phyloP scores from a whole-genome alignment of 1,140 invertebrate species.

The Diploscapter pachys region DNA sequence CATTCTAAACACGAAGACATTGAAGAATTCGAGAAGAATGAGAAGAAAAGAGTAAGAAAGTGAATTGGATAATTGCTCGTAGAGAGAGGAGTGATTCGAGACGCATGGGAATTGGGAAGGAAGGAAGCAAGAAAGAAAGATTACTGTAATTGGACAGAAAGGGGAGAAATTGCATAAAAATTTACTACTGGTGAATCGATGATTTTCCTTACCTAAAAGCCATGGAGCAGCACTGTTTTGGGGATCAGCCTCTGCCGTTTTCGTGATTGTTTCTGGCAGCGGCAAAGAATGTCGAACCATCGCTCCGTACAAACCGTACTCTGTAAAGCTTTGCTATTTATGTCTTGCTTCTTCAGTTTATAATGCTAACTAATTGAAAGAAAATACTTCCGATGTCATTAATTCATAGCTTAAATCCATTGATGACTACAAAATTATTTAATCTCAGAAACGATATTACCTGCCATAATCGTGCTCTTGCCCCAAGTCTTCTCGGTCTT shows the following conservation, averaged over 20 bases:
- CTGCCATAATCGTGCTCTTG: conserved; percentile 93
- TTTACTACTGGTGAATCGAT: neutral
- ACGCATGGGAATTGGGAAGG: conserved; percentile 10
- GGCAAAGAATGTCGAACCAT: conserved; percentile 97
- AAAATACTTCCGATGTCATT: too few relatives aligned
- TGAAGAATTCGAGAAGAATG: too few relatives aligned
- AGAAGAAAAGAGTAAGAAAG: too few relatives aligned
- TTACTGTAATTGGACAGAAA: neutral
- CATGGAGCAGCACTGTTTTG: conserved; percentile 87
- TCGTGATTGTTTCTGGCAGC: conserved; percentile 92
- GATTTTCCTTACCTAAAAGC: conserved; percentile 78
- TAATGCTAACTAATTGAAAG: neutral
- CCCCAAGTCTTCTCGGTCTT: conserved; percentile 99
- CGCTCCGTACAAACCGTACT: conserved; percentile 96
- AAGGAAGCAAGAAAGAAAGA: neutral
- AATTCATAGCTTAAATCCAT: too few relatives aligned
- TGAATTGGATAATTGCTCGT: too few relatives aligned
- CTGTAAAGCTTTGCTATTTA: conserved; percentile 57
- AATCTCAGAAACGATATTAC: neutral
- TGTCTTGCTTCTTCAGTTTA: neutral
- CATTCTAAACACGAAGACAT: conserved; percentile 3
- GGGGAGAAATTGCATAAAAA: neutral
- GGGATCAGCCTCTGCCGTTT: conserved; percentile 66
- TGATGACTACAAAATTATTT: too few relatives aligned
- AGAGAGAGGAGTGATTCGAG: neutral